These are phyloP conservation scores for Oscheius sp. DNA, from an alignment of 2,888 invertebrate species.

Conservation along the genomic window DNA sequence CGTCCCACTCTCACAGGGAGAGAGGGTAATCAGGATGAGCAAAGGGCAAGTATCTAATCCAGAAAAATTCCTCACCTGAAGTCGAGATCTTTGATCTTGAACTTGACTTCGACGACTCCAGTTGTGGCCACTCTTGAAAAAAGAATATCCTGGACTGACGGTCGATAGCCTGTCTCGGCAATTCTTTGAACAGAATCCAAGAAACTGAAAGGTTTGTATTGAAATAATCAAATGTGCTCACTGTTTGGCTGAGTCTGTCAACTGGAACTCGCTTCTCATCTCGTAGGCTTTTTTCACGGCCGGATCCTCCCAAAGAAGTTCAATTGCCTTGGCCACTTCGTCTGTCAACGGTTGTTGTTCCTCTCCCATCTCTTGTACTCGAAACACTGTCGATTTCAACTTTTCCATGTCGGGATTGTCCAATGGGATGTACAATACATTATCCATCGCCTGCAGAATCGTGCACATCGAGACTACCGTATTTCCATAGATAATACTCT, in stretches of 20 bases:
- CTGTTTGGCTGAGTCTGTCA: constrained; percentile 73
- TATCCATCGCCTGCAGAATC: constrained; percentile 72
- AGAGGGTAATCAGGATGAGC: too few relatives aligned
- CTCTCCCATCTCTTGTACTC: constrained; percentile 68
- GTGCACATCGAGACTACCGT: constrained; percentile 71
- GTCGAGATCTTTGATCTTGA: constrained; percentile 72
- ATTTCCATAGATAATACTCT: constrained; percentile 70
- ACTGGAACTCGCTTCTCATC: constrained; percentile 72
- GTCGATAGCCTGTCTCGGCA: constrained; percentile 71
- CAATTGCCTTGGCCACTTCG: constrained; percentile 61
- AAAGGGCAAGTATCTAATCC: too few relatives aligned
- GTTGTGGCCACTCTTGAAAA: constrained; percentile 72
- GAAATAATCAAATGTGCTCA: constrained; percentile 40
- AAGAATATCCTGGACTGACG: constrained; percentile 72
- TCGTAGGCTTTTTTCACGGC: constrained; percentile 72
- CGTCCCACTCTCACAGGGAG: too few relatives aligned
- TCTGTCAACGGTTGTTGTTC: constrained; percentile 67
- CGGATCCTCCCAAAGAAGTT: constrained; percentile 62
- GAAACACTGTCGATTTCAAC: constrained; percentile 46
- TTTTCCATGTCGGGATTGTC: constrained; percentile 64
- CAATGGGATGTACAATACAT: constrained; percentile 68
- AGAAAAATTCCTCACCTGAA: constrained; percentile 56
- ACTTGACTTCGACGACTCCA: constrained; percentile 73
- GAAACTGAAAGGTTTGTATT: constrained; percentile 59
- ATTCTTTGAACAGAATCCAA: constrained; percentile 60